Evolutionary conservation across 2,797 vertebrate species (phyloP).

Genomic region (Zenarchopterus dispar): DNA sequence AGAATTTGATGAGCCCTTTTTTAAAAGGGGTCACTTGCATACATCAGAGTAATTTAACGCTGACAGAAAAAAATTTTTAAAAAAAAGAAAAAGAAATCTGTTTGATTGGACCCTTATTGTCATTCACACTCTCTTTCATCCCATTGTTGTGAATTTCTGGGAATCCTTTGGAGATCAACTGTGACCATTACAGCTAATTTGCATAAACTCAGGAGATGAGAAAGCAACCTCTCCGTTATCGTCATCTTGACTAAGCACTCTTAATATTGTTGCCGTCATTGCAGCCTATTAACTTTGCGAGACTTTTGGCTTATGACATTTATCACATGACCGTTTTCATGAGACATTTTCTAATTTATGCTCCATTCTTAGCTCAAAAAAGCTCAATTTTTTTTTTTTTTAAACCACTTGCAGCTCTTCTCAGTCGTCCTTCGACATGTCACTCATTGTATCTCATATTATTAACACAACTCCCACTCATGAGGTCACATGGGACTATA

Average conservation of each 20-base stretch:
- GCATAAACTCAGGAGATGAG: neutral
- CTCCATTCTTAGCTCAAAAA: too few species aligned
- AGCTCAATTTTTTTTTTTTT: too few species aligned
- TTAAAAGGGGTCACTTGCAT: neutral
- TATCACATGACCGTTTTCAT: too few species aligned
- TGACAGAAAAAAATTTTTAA: neutral
- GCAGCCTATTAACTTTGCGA: neutral
- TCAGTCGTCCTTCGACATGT: too few species aligned
- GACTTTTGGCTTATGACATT: neutral
- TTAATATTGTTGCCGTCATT: neutral
- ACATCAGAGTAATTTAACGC: neutral
- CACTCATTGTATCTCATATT: too few species aligned
- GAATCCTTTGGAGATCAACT: neutral
- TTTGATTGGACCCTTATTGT: neutral
- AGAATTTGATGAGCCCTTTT: constrained; percentile 9
- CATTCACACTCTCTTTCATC: neutral
- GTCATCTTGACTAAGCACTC: too few species aligned
- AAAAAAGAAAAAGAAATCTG: neutral
- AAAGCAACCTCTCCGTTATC: neutral
- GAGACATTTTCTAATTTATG: too few species aligned
- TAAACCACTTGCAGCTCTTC: too few species aligned
- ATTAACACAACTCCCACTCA: too few species aligned
- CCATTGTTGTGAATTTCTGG: neutral
- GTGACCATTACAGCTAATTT: neutral
- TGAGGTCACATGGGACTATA: too few species aligned